Evolutionary conservation across 2,888 invertebrate species (phyloP), one percentile per base, ranked within the genome.

Genomic region (Morpho deidamia): DNA sequence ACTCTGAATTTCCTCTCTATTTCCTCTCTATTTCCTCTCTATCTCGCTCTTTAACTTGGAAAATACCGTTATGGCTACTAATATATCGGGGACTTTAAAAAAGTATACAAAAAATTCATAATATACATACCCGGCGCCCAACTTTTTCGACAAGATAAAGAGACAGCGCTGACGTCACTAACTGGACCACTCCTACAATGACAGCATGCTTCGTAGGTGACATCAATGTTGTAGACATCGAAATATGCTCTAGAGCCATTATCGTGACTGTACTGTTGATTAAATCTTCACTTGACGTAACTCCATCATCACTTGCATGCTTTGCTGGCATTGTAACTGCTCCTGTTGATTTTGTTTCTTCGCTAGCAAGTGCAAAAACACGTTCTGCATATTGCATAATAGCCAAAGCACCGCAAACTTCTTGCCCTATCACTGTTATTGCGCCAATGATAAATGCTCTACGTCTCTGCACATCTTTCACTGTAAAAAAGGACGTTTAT

Each of bases 321-420:
- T 33, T 8, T 7, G 11, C n/a, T 11, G 9, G 9, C 7, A 14
- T 8, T 7, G 11, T 11, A 8, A n/a, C n/a, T 12, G 8, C 44
- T 7, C 32, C 23, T 1, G 33, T 11, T 9, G 32, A n/a, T 7
- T 41, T 4, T 1, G 10, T 56, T 32, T 41, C 59, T 43, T 68
- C 70, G 7, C 68, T 57, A 11, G 79, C 78, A 44, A 83, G 60
- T 48, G 73, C 66, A 66, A 84, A 81, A 53, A 80, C 76, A 11
- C 78, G 76, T 67, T 84, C 83, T 2, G 84, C 84, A 65, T 80
- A 84, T 71, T 83, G 83, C 62, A 83, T 66, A 48, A 84, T 69
- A 14, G 84, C 74, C 38, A 81, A 71, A 55, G 83, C 69, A 33
- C 84, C 84, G 66, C 81, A 81, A 60, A 70, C 65, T 65, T 84